These are phyloP conservation scores for Enteromius unitaeniatus DNA, from an alignment of 2,797 vertebrate genomes.

Conservation along the genomic window DNA sequence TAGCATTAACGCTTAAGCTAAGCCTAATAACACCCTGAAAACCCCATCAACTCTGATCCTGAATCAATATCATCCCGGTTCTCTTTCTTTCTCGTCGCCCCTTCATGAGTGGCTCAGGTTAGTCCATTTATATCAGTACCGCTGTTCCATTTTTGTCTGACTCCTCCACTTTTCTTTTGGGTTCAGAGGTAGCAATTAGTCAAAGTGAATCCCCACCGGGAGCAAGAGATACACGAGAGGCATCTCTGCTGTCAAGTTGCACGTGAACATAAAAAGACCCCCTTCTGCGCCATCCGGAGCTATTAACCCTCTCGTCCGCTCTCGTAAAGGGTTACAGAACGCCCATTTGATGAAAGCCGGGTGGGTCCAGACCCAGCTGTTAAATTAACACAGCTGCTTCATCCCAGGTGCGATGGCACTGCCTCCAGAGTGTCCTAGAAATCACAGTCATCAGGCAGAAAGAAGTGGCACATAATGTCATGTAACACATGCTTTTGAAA, in stretches of 20 bases:
- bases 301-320: constrained; percentile 57
- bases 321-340: constrained; percentile 43
- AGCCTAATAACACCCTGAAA: constrained; percentile 28
- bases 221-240: constrained; percentile 49
- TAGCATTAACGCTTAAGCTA: not conserved
- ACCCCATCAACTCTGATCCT: constrained; percentile 28
- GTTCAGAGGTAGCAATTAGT: constrained; percentile 59
- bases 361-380: constrained; percentile 55
- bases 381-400: constrained; percentile 45
- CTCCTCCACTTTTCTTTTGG: constrained; percentile 45
- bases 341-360: constrained; percentile 52
- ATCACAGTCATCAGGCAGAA: constrained; percentile 54
- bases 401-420: constrained; percentile 56
- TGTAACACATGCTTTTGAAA: constrained; percentile 12
- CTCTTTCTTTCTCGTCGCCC: constrained; percentile 4
- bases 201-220: constrained; percentile 53
- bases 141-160: constrained; percentile 34
- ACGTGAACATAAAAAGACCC: constrained; percentile 55
- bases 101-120: constrained; percentile 52
- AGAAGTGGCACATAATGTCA: constrained; percentile 15
- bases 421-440: constrained; percentile 43
- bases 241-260: constrained; percentile 46
- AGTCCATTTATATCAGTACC: constrained; percentile 51
- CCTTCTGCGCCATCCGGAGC: constrained; percentile 43
- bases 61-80: constrained; percentile 51